A percentile compares a stretch with the other conserved stretches of the same genome.
phyloP scores from a whole-genome alignment of 2,113 vertebrate genomes.

The Amblyornis subalaris region DNA sequence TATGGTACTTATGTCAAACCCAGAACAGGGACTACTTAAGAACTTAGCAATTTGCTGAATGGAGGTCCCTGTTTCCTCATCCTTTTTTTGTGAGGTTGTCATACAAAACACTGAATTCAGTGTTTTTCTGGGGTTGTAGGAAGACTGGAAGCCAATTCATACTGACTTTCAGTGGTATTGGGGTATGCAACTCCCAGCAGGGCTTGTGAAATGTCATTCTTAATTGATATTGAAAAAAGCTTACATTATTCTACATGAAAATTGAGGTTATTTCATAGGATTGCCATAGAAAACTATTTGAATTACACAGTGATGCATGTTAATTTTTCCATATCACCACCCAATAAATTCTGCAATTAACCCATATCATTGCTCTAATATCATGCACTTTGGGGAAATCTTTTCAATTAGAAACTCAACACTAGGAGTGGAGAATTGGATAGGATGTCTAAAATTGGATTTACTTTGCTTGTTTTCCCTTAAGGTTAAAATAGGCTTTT shows the following conservation, averaged over 20 bases:
- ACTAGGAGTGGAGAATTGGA: not conserved
- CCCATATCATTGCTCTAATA: constrained; percentile 23
- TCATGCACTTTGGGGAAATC: constrained; percentile 28
- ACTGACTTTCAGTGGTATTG: not conserved
- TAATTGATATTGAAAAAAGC: not conserved
- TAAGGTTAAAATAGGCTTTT: not conserved
- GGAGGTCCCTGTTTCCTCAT: not conserved
- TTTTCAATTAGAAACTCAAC: constrained; percentile 44
- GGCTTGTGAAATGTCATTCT: not conserved
- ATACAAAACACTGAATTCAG: not conserved
- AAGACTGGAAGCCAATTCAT: not conserved
- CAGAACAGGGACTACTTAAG: not conserved
- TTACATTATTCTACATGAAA: not conserved
- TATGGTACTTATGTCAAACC: not conserved
- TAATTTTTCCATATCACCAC: constrained; percentile 32
- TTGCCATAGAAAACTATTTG: constrained; percentile 10
- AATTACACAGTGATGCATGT: not conserved
- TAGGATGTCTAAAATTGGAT: constrained; percentile 20
- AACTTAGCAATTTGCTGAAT: not conserved
- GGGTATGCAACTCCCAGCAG: not conserved
- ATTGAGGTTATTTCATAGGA: not conserved
- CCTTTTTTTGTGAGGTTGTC: not conserved
- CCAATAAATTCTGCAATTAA: constrained; percentile 43
- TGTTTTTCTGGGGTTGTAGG: not conserved
- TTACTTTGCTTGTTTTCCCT: not conserved